Base-by-base conservation (phyloP, 2,888 invertebrate species). In the Harpalus rubripes region DNA sequence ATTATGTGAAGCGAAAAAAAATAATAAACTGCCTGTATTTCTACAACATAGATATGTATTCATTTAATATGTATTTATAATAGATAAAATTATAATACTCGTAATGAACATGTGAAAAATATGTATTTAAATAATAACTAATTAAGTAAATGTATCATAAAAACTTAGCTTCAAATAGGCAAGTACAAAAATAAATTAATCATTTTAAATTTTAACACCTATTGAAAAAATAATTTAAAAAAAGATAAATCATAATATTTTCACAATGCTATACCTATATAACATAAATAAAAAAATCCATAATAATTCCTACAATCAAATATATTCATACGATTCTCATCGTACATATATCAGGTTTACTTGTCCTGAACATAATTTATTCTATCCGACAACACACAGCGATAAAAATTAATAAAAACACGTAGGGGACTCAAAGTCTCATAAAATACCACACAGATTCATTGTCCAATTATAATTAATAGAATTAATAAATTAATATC, bases 371-470 rank as follows among this genome's bases (percentile, higher is more conserved):
- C n/a, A 68, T 68, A 68, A 84, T 78, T 79, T 79, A 84, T 84
- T 63, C 52, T 84, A 84, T 84, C 79, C 63, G 84, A 84, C 84
- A 84, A 26, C 79, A 84, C 39, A 39, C 52, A 16, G 65, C 68
- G 79, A 84, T 84, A 84, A 84, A 84, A 84, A 84, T 84, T 84
- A 84, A 84, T 84, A 84, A 79, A 84, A 84, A 84, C 79, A 84
- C 82, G 78, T 59, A 74, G 68, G 32, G 39, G 68, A 76, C 41
- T 76, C 52, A 52, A 76, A 52, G 22, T 76, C 26, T 32, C 82
- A 82, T 82, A 82, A 82, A 83, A 83, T 59, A 83, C 61, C 59
- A 56, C 83, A 76, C 83, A 22, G 41, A 59, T 83, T 83, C 83
- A 83, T 83, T 83, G 83, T 83, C 63, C 76, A 83, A 61, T 76